These are phyloP conservation scores for Diacarnus erythraeanus DNA, from an alignment of 37 sponge, comb jelly and placozoan genomes.

Conservation along the genomic window DNA sequence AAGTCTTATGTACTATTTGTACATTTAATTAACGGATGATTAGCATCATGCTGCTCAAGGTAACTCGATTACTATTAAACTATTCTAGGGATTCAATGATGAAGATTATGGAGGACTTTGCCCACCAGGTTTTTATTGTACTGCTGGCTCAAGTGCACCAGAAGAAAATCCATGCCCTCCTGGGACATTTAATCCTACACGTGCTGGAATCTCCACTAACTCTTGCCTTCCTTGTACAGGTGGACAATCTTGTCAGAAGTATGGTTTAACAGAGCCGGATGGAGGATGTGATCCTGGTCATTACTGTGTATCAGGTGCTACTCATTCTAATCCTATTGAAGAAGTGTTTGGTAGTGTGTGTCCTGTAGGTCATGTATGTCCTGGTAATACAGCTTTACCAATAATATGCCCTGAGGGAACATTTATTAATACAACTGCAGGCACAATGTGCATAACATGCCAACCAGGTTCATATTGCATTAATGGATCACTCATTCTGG, in stretches of 20 bases:
- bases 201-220: neutral
- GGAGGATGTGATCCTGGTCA: constrained; percentile 8
- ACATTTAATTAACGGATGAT: too few species aligned
- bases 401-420: constrained; percentile 4
- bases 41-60: too few species aligned
- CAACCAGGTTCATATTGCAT: too few species aligned
- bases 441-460: neutral
- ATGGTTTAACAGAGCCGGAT: neutral
- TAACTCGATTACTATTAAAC: too few species aligned
- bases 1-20: too few species aligned
- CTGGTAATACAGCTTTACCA: constrained; percentile 10
- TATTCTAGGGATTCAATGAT: too few species aligned
- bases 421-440: neutral
- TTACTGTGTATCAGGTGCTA: neutral
- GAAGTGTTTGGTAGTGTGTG: neutral
- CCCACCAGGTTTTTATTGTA: too few species aligned
- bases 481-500: too few species aligned
- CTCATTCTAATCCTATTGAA: neutral
- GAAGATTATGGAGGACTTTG: too few species aligned
- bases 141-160: constrained; percentile 6
- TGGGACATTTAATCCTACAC: constrained; percentile 11
- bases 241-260: neutral
- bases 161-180: constrained; percentile 3
- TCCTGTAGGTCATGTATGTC: constrained; percentile 4
- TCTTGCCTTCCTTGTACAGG: constrained; percentile 5